phyloP scores from a whole-genome alignment of 2,797 vertebrate genomes.

The Gobio occitaniae region DNA sequence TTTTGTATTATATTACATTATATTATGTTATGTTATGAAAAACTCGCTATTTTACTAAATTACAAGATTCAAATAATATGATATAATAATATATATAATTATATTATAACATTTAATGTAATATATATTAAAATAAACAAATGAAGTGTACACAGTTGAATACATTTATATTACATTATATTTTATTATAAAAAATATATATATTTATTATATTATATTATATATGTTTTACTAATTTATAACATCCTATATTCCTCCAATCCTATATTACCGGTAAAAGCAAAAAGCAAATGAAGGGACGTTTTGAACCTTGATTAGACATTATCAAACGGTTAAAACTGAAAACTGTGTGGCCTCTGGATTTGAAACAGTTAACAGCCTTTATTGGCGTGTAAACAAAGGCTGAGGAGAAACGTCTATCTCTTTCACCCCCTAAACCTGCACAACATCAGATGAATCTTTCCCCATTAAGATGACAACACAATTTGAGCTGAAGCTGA shows the following conservation, averaged over 20 bases:
- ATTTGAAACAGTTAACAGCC: slow-evolving; percentile 67
- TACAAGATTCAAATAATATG: too few species aligned
- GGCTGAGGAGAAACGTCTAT: slow-evolving; percentile 75
- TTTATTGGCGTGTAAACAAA: slow-evolving; percentile 72
- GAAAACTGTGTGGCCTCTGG: slow-evolving; percentile 3
- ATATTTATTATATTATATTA: too few species aligned
- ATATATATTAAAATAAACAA: neutral
- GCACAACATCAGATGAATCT: slow-evolving; percentile 83
- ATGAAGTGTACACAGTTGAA: too few species aligned
- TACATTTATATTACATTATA: neutral
- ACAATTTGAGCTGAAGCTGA: slow-evolving; percentile 85
- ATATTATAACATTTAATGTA: neutral
- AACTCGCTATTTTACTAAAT: too few species aligned
- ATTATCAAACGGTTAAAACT: neutral
- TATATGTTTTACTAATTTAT: too few species aligned
- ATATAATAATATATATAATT: neutral
- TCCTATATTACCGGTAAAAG: neutral
- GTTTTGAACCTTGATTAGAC: neutral
- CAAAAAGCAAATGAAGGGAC: neutral
- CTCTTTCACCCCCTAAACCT: slow-evolving; percentile 78
- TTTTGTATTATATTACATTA: too few species aligned
- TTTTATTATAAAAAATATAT: too few species aligned
- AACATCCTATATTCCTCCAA: too few species aligned
- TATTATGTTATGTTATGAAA: too few species aligned
- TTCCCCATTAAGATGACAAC: slow-evolving; percentile 83